These are phyloP conservation scores for Ophonus ardosiacus DNA, from an alignment of 2,888 invertebrate genomes.

Conservation along the genomic window DNA sequence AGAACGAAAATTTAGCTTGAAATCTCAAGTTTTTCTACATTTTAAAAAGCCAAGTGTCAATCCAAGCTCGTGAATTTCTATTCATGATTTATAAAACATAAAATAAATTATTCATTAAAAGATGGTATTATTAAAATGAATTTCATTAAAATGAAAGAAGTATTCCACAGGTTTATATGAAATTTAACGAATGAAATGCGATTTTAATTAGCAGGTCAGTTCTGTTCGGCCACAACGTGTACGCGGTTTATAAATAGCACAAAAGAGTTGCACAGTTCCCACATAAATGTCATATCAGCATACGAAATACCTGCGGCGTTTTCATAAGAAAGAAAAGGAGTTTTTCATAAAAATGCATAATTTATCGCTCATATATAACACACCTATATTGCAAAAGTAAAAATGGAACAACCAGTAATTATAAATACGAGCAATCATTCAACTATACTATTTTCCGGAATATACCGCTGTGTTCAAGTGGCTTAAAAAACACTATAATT, in stretches of 20 bases:
- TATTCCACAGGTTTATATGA: too few relatives aligned
- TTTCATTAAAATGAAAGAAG: too few relatives aligned
- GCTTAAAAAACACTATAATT: background rate
- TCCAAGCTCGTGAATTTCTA: too few relatives aligned
- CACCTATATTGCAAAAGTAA: background rate
- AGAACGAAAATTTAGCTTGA: too few relatives aligned
- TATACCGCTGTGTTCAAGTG: background rate
- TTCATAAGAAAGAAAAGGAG: constrained; percentile 15
- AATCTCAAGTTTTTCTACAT: too few relatives aligned
- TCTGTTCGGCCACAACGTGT: background rate
- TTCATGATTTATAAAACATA: too few relatives aligned
- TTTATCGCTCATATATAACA: constrained; percentile 10
- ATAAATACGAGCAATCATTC: background rate
- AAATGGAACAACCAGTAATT: background rate
- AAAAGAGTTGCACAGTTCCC: background rate
- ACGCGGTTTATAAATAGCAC: background rate
- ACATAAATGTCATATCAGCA: constrained; percentile 15
- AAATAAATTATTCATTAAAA: too few relatives aligned
- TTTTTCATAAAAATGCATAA: constrained; percentile 51
- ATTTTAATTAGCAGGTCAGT: background rate
- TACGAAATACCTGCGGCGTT: constrained; percentile 8
- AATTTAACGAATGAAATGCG: background rate
- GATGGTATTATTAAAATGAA: too few relatives aligned
- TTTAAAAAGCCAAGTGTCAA: too few relatives aligned
- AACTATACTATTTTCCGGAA: background rate